Evolutionary conservation across 2,888 invertebrate species (phyloP).

Genomic region (Zeuzera pyrina): DNA sequence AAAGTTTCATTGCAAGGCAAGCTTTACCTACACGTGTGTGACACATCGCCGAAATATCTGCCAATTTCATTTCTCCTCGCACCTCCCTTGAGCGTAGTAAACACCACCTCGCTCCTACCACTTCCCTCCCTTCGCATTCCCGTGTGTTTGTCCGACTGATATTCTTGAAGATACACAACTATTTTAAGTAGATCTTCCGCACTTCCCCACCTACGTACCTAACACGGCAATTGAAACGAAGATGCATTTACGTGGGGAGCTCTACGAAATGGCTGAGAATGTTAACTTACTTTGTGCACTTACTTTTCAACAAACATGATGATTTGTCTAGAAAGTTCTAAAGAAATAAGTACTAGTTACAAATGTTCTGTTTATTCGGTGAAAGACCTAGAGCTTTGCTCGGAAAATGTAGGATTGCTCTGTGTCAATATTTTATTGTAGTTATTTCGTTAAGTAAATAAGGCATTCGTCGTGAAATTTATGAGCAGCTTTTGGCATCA

Average conservation of each 20-base stretch:
- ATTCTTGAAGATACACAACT: constrained; percentile 55
- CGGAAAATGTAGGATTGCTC: too few relatives aligned
- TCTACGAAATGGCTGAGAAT: constrained; percentile 32
- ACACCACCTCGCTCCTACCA: constrained; percentile 41
- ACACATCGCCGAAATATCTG: constrained; percentile 64
- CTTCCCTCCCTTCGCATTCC: constrained; percentile 25
- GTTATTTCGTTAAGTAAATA: too few relatives aligned
- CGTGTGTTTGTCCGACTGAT: constrained; percentile 58
- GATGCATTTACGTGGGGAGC: constrained; percentile 25
- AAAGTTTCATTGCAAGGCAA: constrained; percentile 56
- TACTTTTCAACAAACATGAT: constrained; percentile 43
- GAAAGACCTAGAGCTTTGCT: constrained; percentile 6
- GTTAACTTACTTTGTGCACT: constrained; percentile 46
- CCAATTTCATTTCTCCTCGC: constrained; percentile 66
- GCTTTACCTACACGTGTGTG: constrained; percentile 57
- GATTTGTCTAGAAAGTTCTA: constrained; percentile 57
- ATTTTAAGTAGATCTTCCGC: constrained; percentile 29
- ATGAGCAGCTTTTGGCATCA: too few relatives aligned
- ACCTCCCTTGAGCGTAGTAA: constrained; percentile 66
- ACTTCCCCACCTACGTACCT: constrained; percentile 14
- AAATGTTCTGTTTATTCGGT: constrained; percentile 30
- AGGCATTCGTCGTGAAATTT: too few relatives aligned
- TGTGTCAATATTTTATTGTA: too few relatives aligned
- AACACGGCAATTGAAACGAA: constrained; percentile 17
- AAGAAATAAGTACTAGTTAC: constrained; percentile 30